Base-by-base conservation (phyloP, 2,888 invertebrate genomes). In the Erebia epiphron region DNA sequence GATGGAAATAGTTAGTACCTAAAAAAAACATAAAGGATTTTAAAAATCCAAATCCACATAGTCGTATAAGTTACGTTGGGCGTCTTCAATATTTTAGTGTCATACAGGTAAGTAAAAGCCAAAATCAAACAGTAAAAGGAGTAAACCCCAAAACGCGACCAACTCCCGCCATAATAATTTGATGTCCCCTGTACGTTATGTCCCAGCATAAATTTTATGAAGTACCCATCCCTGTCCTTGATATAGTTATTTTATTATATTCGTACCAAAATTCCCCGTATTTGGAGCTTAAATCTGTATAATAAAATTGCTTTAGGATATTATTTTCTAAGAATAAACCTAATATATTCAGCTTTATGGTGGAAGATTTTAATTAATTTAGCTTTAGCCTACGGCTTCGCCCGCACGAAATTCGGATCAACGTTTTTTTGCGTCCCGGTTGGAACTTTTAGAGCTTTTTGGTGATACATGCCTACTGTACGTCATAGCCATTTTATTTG, bases 131-230 rank as follows among this genome's bases (percentile, higher is more conserved):
- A 52, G 35, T 61, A 61, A 63, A 35, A 49, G 1, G 50, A 49
- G 26, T 50, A 26, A 64, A 41, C 52, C 64, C 35, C 26, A 41
- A 46, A 50, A 16, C 16, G 26, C 52, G 9, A 50, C 63, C 50
- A 50, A 64, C 41, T 52, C 41, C 13, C 35, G 54, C 52, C 64
- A 64, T 64, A 64, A 64, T 64, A 64, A 66, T 66, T 66, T 66
- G 66, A 66, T 66, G 56, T 62, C 56, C 43, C 41, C 56, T 43
- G 41, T 56, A 66, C 56, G 56, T 66, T 57, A 56, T 61, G 69
- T 56, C 68, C 54, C 46, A 41, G 68, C 69, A 75, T 75, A 75
- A 76, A 76, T 72, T 75, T 75, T 67, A 62, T 70, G 74, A 75
- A 75, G 70, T 71, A 69, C 68, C 66, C 58, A 61, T 52, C 65